Evolutionary conservation across 2,113 vertebrate species (phyloP).

Genomic region (Ciconia stormi): DNA sequence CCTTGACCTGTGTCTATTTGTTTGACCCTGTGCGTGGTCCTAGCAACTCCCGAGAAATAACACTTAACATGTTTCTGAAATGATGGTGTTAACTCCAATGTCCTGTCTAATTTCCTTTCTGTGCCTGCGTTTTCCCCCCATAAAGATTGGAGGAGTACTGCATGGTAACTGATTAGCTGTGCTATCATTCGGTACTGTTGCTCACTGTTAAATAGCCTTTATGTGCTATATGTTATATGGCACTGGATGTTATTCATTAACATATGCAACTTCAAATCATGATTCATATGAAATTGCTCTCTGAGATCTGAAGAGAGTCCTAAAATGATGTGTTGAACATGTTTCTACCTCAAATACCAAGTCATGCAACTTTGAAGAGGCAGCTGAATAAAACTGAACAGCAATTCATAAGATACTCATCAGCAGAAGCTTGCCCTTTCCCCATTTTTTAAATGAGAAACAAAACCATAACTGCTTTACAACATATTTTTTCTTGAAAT

Average conservation of each 20-base stretch:
- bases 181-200: neutral
- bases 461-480: neutral
- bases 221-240: neutral
- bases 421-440: neutral
- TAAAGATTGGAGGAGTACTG: neutral
- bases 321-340: neutral
- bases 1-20: neutral
- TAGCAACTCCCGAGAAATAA: neutral
- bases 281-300: neutral
- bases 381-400: neutral
- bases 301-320: neutral
- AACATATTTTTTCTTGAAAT: neutral
- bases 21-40: neutral
- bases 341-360: neutral
- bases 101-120: conserved; percentile 14
- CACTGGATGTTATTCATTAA: neutral
- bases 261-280: neutral
- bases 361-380: neutral
- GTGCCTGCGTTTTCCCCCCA: neutral
- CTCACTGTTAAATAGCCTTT: neutral
- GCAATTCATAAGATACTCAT: neutral
- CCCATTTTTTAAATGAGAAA: neutral
- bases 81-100: neutral
- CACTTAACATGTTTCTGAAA: neutral
- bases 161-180: neutral